Conservation (phyloP, 2,113 vertebrate species). For the Gorsachius goisagi region DNA sequence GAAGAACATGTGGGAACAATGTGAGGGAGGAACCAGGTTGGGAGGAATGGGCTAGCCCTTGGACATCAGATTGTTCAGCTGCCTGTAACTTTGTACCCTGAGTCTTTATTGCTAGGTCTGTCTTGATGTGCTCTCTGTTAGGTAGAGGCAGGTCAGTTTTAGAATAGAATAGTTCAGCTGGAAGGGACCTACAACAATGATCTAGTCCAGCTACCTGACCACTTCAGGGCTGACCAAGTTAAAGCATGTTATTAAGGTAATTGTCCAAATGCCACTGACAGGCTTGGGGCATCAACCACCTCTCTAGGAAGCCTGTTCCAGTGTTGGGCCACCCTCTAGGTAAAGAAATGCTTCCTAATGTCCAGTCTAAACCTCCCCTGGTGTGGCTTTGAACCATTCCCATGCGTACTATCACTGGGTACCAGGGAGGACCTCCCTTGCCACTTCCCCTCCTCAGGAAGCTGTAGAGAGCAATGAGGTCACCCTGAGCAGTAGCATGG, state of each 20-base stretch:
- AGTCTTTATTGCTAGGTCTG: background rate
- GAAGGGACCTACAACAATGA: background rate
- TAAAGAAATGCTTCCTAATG: background rate
- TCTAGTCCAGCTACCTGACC: background rate
- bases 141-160: background rate
- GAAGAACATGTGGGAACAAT: background rate
- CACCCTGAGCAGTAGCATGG: background rate
- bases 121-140: background rate
- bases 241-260: background rate
- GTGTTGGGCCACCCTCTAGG: rapidly evolving
- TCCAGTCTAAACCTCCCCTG: background rate
- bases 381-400: background rate
- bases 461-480: background rate
- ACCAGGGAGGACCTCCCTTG: background rate
- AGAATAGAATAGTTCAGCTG: background rate
- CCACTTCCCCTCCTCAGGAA: background rate
- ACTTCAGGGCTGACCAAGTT: background rate
- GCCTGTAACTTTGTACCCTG: background rate
- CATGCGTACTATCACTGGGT: rapidly evolving
- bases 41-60: background rate
- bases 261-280: background rate
- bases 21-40: background rate
- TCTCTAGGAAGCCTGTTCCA: background rate
- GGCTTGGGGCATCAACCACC: background rate
- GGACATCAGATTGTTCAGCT: background rate